A percentile compares a stretch with the other conserved stretches of the same genome.
Evolutionary conservation across 2,113 vertebrate species (phyloP).

Genomic region (Thunnus maccoyii): DNA sequence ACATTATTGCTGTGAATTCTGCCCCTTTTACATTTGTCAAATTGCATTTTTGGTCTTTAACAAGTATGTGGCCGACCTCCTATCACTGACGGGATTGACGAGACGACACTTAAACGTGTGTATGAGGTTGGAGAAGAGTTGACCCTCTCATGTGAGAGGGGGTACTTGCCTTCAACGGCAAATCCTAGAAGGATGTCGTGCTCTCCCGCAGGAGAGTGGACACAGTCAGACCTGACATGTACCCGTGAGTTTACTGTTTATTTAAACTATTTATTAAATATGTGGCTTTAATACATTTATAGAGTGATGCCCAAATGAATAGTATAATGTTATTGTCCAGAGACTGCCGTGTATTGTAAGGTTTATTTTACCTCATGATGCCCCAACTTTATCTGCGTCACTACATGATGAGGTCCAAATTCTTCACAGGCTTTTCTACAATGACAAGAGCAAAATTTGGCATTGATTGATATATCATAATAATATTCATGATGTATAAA

Average conservation of each 20-base stretch:
- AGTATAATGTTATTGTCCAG: too few species aligned
- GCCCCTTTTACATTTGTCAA: too few species aligned
- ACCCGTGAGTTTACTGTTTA: constrained; percentile 83
- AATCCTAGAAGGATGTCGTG: constrained; percentile 81
- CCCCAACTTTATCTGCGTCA: not conserved
- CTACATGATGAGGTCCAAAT: not conserved
- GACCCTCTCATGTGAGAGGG: constrained; percentile 80
- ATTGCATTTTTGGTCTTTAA: constrained; percentile 42
- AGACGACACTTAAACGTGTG: constrained; percentile 67
- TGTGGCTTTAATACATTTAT: too few species aligned
- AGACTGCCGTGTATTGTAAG: not conserved
- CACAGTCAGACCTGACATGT: constrained; percentile 82
- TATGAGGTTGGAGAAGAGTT: constrained; percentile 86
- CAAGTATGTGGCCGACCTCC: constrained; percentile 88
- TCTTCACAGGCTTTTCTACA: too few species aligned
- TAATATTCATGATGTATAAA: too few species aligned
- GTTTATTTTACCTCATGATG: not conserved
- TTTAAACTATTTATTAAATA: not conserved
- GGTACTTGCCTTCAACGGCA: constrained; percentile 77
- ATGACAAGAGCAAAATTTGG: too few species aligned
- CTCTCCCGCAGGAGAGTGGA: constrained; percentile 83
- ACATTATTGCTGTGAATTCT: not conserved
- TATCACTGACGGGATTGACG: constrained; percentile 76
- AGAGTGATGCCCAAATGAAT: too few species aligned
- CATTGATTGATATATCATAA: too few species aligned